phyloP scores from a whole-genome alignment of 2,797 vertebrate species.

The Tenualosa thibaudeaui region DNA sequence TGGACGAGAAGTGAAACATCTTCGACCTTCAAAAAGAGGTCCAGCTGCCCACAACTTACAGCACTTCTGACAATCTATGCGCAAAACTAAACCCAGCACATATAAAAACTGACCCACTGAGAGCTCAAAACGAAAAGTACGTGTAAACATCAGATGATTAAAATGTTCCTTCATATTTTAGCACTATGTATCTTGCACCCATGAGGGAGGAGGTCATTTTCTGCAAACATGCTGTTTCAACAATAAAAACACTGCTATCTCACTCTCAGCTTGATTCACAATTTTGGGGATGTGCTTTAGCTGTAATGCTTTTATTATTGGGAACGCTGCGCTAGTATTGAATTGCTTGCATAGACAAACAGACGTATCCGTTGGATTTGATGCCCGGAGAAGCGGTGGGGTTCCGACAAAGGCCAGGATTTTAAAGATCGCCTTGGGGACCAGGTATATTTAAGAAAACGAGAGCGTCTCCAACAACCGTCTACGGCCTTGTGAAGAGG shows the following conservation, averaged over 20 bases:
- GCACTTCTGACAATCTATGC: no score
- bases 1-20: no score
- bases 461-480: neutral
- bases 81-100: neutral
- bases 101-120: neutral
- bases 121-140: neutral
- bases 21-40: no score
- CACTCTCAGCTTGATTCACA: neutral
- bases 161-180: neutral
- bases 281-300: neutral
- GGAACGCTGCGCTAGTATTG: neutral
- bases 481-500: neutral
- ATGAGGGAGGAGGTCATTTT: neutral
- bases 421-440: conserved; percentile 2
- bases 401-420: neutral
- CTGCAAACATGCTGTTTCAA: neutral
- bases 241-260: conserved; percentile 6
- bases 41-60: no score
- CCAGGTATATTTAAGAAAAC: neutral
- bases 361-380: conserved; percentile 12
- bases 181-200: neutral
- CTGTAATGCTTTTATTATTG: conserved; percentile 21
- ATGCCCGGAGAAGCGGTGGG: neutral
- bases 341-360: neutral
- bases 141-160: neutral